Conservation (phyloP, 2,113 vertebrate genomes). For the Urocolius indicus region DNA sequence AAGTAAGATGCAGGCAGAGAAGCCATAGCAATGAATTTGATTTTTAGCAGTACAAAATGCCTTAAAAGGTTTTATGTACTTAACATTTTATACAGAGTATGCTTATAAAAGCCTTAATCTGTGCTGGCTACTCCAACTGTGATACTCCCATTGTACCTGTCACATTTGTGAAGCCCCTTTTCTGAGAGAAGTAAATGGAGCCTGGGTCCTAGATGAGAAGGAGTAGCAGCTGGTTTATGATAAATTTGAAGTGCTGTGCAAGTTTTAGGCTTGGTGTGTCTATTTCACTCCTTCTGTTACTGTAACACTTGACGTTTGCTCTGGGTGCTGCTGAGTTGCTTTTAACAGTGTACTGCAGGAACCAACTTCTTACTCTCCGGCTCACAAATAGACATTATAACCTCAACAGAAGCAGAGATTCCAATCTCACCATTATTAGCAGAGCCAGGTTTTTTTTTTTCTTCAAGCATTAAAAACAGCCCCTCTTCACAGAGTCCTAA, state of each 20-base stretch:
- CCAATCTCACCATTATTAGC: not conserved
- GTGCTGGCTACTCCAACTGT: not conserved
- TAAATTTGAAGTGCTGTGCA: not conserved
- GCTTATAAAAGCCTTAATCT: not conserved
- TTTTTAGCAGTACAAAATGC: not conserved
- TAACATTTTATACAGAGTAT: not conserved
- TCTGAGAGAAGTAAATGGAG: not conserved
- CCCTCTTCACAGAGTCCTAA: not conserved
- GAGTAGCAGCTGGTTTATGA: not conserved
- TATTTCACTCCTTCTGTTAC: not conserved
- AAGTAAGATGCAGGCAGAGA: not conserved
- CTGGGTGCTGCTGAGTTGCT: not conserved
- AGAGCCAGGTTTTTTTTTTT: not conserved
- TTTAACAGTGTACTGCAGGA: not conserved
- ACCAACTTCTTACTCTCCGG: not conserved
- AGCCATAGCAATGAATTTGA: not conserved
- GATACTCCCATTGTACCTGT: constrained; percentile 15
- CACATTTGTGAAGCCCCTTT: constrained; percentile 18
- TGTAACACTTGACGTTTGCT: fast-evolving
- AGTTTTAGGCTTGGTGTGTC: not conserved
- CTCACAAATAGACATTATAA: too few species aligned
- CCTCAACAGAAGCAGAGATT: too few species aligned
- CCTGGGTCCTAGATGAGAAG: not conserved
- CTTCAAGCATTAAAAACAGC: not conserved
- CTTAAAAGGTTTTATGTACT: not conserved